Conservation (phyloP, 92 coral and sea anemone species). For the Blastomussa wellsi region DNA sequence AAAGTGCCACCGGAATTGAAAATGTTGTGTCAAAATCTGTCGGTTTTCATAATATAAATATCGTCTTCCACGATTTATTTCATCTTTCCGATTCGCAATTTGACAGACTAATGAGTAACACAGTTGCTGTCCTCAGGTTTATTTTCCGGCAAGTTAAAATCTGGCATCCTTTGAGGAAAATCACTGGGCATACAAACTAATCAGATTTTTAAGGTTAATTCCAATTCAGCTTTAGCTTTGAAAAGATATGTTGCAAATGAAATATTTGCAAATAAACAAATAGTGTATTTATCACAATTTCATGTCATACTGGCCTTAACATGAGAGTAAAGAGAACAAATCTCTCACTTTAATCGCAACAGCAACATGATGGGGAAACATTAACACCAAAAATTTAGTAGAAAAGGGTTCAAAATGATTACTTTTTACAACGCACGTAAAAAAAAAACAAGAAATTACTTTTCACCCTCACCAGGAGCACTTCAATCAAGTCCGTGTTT, state of each 20-base stretch:
- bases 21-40: background rate
- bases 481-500: background rate
- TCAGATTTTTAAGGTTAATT: background rate
- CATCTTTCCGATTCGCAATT: background rate
- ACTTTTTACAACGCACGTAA: background rate
- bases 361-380: background rate
- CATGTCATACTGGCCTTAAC: background rate
- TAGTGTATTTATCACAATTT: background rate
- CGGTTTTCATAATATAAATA: background rate
- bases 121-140: background rate
- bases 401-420: background rate
- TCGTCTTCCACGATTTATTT: background rate
- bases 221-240: background rate
- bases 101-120: background rate
- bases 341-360: background rate
- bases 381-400: background rate
- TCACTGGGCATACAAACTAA: background rate
- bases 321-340: background rate
- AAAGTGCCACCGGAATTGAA: background rate
- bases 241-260: background rate
- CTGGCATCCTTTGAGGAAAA: background rate
- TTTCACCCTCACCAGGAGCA: conserved; percentile 4
- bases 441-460: background rate
- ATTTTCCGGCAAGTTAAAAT: background rate
- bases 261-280: background rate